phyloP scores from a whole-genome alignment of 2,113 vertebrate species.

The Chaetops frenatus region DNA sequence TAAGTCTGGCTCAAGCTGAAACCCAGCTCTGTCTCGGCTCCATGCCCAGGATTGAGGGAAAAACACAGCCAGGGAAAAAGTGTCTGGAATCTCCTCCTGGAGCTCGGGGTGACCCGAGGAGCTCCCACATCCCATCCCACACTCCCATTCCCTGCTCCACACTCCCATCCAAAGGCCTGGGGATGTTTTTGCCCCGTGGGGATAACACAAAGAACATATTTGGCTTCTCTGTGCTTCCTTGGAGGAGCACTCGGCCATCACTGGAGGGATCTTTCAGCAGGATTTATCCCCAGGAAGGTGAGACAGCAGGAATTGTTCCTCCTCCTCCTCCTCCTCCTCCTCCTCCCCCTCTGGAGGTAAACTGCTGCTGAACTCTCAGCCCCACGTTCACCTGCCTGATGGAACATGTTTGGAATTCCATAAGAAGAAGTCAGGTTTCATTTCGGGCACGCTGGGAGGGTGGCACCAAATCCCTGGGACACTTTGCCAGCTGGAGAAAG shows the following conservation, averaged over 20 bases:
- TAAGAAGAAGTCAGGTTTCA: background rate
- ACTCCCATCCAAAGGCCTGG: background rate
- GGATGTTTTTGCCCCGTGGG: background rate
- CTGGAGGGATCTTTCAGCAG: constrained; percentile 43
- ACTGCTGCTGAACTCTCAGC: constrained; percentile 13
- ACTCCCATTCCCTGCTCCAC: background rate
- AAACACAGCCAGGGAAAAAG: constrained; percentile 30
- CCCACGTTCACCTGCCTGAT: constrained; percentile 1
- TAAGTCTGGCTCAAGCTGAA: constrained; percentile 65
- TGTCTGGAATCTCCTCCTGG: constrained; percentile 49
- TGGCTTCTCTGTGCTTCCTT: constrained; percentile 23
- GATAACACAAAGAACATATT: background rate
- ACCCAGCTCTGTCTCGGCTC: constrained; percentile 58
- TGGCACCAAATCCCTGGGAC: background rate
- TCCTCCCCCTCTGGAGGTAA: background rate
- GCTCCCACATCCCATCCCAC: background rate
- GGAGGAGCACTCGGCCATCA: background rate
- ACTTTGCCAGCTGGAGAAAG: background rate
- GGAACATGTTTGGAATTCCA: constrained; percentile 21
- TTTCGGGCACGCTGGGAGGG: background rate
- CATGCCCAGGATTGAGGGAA: constrained; percentile 25
- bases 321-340: background rate
- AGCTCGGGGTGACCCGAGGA: background rate
- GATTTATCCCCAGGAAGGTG: background rate
- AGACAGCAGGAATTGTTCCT: background rate